Evolutionary conservation across 2,888 invertebrate genomes (phyloP).

Genomic region (Matsumyia berberina): DNA sequence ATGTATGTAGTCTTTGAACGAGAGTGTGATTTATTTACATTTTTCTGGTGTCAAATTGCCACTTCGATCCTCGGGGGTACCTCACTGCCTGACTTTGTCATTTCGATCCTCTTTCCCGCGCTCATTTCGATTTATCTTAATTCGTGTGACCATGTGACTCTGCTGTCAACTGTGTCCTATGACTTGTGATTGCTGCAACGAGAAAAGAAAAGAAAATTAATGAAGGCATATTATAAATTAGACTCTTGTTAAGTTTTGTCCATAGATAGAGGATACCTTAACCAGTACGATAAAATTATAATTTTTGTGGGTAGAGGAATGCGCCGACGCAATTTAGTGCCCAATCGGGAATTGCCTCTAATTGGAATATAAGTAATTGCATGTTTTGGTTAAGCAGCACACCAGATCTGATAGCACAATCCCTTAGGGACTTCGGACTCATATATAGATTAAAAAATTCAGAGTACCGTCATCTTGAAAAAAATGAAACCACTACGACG

Average conservation of each 20-base stretch:
- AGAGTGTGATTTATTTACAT: constrained; percentile 71
- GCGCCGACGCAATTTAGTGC: constrained; percentile 31
- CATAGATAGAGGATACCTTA: constrained; percentile 20
- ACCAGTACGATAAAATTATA: constrained; percentile 24
- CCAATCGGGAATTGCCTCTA: constrained; percentile 38
- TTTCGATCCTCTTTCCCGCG: constrained; percentile 54
- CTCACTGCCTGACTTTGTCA: background rate
- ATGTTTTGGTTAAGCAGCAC: constrained; percentile 4
- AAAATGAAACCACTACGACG: too few species aligned
- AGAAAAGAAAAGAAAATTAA: constrained; percentile 12
- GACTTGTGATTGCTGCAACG: constrained; percentile 46
- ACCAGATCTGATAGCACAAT: background rate
- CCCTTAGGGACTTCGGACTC: background rate
- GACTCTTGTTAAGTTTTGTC: constrained; percentile 50
- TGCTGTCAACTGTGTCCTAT: constrained; percentile 67
- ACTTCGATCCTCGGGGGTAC: constrained; percentile 67
- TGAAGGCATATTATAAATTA: constrained; percentile 57
- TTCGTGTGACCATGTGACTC: constrained; percentile 68
- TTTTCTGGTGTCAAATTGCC: constrained; percentile 74
- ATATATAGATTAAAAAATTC: background rate
- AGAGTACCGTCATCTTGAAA: too few species aligned
- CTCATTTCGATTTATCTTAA: constrained; percentile 71
- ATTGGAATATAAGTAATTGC: constrained; percentile 67
- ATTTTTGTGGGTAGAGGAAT: constrained; percentile 26
- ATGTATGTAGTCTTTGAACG: constrained; percentile 23